These are phyloP conservation scores for Palythoa heliodiscus DNA, from an alignment of 92 coral and sea anemone species.

Conservation along the genomic window DNA sequence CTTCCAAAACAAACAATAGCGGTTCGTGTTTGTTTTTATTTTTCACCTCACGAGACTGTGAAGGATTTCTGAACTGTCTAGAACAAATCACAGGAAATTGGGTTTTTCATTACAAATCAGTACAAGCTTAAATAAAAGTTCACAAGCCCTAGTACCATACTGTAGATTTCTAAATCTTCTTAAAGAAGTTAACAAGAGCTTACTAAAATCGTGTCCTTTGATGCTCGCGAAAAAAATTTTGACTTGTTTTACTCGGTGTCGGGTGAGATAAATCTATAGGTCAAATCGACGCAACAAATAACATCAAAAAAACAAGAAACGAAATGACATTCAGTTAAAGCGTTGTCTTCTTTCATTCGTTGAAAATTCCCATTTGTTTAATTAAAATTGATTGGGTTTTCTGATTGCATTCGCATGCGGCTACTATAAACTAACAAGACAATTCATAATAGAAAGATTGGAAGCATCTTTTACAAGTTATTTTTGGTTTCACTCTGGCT, in stretches of 20 bases:
- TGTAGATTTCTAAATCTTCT: not conserved
- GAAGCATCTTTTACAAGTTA: constrained; percentile 22
- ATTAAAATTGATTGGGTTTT: not conserved
- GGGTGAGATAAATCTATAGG: not conserved
- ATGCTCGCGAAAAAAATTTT: not conserved
- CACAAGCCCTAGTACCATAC: constrained; percentile 10
- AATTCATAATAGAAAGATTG: constrained; percentile 35
- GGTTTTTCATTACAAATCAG: not conserved
- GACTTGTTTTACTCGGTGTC: not conserved
- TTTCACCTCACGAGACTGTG: constrained; percentile 2
- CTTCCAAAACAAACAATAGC: constrained; percentile 25
- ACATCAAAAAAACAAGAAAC: not conserved
- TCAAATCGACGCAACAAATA: not conserved
- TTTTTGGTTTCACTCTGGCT: constrained; percentile 4
- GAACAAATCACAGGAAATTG: constrained; percentile 20
- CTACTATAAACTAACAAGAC: constrained; percentile 35
- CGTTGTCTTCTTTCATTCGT: not conserved
- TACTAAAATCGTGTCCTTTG: not conserved
- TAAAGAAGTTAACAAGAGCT: constrained; percentile 8
- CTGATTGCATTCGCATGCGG: not conserved
- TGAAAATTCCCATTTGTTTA: constrained; percentile 6
- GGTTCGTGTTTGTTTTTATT: constrained; percentile 12
- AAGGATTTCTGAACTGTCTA: constrained; percentile 12
- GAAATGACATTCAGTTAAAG: no score
- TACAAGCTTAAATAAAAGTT: not conserved